phyloP scores from a whole-genome alignment of 92 coral and sea anemone genomes.

The Umimayanthus chanpuru region DNA sequence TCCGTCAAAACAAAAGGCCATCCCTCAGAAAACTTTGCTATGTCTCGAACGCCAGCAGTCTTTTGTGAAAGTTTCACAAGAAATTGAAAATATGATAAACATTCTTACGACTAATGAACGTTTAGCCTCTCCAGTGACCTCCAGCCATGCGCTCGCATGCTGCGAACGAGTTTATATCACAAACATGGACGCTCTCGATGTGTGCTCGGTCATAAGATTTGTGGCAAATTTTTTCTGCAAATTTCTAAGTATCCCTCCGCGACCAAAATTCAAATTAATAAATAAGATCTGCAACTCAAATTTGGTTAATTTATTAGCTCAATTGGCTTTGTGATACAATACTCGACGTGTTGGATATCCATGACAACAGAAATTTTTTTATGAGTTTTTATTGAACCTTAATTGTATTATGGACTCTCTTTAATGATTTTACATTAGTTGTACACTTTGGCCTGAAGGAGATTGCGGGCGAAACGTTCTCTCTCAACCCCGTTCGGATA shows the following conservation, averaged over 20 bases:
- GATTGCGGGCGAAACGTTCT: conserved; percentile 18
- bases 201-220: background rate
- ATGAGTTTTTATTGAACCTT: conserved; percentile 76
- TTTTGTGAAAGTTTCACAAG: conserved; percentile 65
- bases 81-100: conserved; percentile 66
- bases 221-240: conserved; percentile 28
- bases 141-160: conserved; percentile 51
- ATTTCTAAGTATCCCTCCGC: conserved; percentile 48
- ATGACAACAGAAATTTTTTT: conserved; percentile 72
- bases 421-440: conserved; percentile 59
- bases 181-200: background rate
- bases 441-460: conserved; percentile 48
- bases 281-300: conserved; percentile 51
- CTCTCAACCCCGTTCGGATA: background rate
- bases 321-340: conserved; percentile 68
- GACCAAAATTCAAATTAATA: conserved; percentile 37
- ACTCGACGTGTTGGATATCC: conserved; percentile 61
- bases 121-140: conserved; percentile 42
- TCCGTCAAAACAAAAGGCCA: too few species aligned
- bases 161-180: conserved; percentile 18
- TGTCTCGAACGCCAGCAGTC: conserved; percentile 45
- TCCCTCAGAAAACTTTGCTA: conserved; percentile 17
- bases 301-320: conserved; percentile 77
- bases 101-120: conserved; percentile 52
- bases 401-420: conserved; percentile 70